These are phyloP conservation scores for Catalaphyllia jardinei DNA, from an alignment of 64 coral and sea anemone species.

Conservation along the genomic window DNA sequence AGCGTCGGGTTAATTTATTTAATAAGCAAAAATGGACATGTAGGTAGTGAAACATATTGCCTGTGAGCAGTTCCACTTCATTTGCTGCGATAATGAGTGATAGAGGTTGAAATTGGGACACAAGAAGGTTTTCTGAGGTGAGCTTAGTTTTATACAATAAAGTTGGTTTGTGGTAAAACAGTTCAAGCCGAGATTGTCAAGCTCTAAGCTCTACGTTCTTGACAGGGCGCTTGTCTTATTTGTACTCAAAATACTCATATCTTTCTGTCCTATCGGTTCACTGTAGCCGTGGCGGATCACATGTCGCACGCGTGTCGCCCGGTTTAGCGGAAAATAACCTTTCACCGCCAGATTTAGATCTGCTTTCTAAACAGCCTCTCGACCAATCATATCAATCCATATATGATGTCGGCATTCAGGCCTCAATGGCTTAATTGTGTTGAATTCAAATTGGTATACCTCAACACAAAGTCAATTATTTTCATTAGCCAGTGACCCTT, in stretches of 20 bases:
- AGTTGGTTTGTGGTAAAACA: neutral
- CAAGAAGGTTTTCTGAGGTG: no score
- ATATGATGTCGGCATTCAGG: neutral
- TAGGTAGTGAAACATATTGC: no score
- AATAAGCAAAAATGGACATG: no score
- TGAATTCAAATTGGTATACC: constrained; percentile 13
- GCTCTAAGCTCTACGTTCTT: neutral
- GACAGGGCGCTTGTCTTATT: neutral
- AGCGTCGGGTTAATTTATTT: no score
- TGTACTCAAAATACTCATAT: neutral
- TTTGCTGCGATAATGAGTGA: no score
- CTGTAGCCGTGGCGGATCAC: neutral
- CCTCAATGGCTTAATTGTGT: constrained; percentile 18
- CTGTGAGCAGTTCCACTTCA: no score
- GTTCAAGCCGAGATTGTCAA: neutral
- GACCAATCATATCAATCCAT: neutral
- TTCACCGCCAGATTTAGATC: neutral
- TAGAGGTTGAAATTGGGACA: no score
- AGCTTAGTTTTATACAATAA: neutral
- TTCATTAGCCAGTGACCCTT: neutral
- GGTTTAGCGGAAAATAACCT: neutral
- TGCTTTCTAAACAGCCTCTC: constrained; percentile 1
- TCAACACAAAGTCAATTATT: neutral
- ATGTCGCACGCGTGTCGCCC: neutral
- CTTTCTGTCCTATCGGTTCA: no score